Conservation (phyloP, 2,113 vertebrate genomes). For the Dipodomys stephensi region DNA sequence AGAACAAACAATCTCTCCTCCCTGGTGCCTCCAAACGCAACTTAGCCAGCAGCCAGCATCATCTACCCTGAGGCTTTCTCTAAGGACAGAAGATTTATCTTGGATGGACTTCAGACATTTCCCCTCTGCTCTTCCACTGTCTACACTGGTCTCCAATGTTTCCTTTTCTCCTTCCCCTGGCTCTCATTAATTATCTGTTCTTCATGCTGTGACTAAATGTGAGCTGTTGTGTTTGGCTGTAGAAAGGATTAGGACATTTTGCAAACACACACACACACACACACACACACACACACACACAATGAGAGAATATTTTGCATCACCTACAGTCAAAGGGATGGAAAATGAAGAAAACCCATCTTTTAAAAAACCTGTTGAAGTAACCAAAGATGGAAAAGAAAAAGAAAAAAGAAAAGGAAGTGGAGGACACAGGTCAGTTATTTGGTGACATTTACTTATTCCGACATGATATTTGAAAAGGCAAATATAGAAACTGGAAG, state of each 20-base stretch:
- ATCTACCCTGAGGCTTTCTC: conserved; percentile 1
- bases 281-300: background rate
- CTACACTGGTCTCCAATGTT: conserved; percentile 42
- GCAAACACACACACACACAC: background rate
- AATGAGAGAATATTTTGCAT: background rate
- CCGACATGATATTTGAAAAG: conserved; percentile 60
- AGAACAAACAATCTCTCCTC: background rate
- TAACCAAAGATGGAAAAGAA: background rate
- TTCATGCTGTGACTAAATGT: background rate
- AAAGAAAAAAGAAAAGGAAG: background rate
- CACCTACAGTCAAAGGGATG: background rate
- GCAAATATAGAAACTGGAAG: conserved; percentile 68
- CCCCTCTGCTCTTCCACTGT: conserved; percentile 37
- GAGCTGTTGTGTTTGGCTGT: background rate
- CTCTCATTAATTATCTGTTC: conserved; percentile 67
- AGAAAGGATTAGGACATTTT: conserved; percentile 43
- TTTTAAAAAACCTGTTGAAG: conserved; percentile 54
- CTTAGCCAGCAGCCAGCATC: conserved; percentile 12
- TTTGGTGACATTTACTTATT: conserved; percentile 56
- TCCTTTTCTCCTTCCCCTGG: conserved; percentile 45
- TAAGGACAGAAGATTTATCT: conserved; percentile 54
- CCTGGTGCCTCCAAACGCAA: background rate
- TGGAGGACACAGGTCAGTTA: background rate
- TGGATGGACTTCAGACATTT: conserved; percentile 44
- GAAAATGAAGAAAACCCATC: background rate